Base-by-base conservation (phyloP, 2,888 invertebrate species). In the Dilophus febrilis region DNA sequence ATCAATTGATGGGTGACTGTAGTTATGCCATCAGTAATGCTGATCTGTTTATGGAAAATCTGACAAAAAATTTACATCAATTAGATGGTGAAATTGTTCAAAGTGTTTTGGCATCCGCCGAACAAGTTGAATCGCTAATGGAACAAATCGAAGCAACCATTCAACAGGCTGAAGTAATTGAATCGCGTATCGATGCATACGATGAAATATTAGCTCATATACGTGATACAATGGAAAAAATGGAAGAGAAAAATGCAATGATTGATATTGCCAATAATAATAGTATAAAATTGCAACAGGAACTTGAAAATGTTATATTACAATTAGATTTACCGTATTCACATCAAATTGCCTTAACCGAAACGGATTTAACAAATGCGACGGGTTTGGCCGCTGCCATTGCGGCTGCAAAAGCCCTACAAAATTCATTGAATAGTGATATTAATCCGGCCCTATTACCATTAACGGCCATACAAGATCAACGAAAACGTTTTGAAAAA, bases 1-100 rank as follows among this genome's bases (percentile, higher is more conserved):
- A 78, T 40, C 77, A 78, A 49, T 67, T 97, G 46, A 81, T 97
- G 65, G 72, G 77, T 11, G 77, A 81, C 47, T 86, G 84, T 54
- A 81, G 86, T 56, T 80, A 80, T 59, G 88, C 85, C n/a, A 84
- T 91, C 43, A 81, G 85, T 51, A 77, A 92, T 70, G 84, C 92
- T 42, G 83, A 70, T 65, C 72, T 66, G 51, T 79, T 68, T 57
- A 80, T 74, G 68, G 87, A 81, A 58, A 81, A 77, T 53, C 67
- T 81, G 28, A 82, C 83, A 4, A 79, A 81, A 53, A 86, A 90
- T 55, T 65, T 94, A 40, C 86, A 87, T 26, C 70, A 81, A 47
- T 65, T 90, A 31, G 90, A 90, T 68, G 85, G 85, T 57, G 86
- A 86, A 54, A 92, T 92, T 62, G 84, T 92, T 43, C 84, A 90